A percentile compares a stretch with the other conserved stretches of the same genome.
Evolutionary conservation across 2,797 vertebrate genomes (phyloP).

Genomic region (Pipistrellus pygmaeus): DNA sequence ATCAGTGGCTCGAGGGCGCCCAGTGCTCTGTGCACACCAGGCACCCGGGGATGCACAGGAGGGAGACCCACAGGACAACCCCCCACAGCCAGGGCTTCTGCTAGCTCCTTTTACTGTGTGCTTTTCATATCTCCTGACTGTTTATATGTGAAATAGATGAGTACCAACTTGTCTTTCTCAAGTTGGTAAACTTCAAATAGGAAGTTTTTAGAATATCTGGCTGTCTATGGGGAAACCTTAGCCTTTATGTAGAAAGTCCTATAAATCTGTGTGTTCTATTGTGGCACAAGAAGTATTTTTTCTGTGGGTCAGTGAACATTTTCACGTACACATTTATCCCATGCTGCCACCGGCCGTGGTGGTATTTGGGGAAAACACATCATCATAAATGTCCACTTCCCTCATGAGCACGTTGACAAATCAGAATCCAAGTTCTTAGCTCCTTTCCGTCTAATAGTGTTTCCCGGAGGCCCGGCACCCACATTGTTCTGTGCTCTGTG

Average conservation of each 20-base stretch:
- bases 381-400: not conserved
- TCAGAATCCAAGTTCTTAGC: conserved; percentile 25
- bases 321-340: not conserved
- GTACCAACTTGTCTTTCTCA: conserved; percentile 75
- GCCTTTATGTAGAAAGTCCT: not conserved
- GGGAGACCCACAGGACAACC: too few species aligned
- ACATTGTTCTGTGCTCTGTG: conserved; percentile 67
- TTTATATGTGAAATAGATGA: not conserved
- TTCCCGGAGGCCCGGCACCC: not conserved
- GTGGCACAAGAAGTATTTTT: not conserved
- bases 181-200: conserved; percentile 1
- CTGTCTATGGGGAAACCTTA: not conserved
- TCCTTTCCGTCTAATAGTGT: conserved; percentile 66
- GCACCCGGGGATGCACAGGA: not conserved
- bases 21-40: not conserved
- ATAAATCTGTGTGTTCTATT: conserved; percentile 42
- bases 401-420: not conserved
- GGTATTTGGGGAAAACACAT: not conserved
- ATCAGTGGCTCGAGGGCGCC: not conserved
- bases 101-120: not conserved
- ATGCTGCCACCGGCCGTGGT: not conserved
- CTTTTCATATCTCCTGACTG: not conserved
- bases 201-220: not conserved
- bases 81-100: not conserved
- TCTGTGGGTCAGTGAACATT: not conserved